These are phyloP conservation scores for Sialia sialis DNA, from an alignment of 2,113 vertebrate species.

Conservation along the genomic window DNA sequence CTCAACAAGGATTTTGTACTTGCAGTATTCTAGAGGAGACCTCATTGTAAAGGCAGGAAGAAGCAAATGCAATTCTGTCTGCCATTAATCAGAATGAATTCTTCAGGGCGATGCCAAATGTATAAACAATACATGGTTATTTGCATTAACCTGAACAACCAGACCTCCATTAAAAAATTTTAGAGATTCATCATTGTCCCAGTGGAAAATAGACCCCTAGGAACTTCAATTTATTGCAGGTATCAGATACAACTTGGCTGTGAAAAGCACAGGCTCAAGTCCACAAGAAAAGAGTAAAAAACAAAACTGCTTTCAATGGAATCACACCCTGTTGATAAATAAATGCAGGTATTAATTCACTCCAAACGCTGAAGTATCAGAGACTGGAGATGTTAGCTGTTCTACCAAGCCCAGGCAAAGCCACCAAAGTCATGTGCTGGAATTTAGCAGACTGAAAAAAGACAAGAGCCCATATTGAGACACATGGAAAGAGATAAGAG, in stretches of 20 bases:
- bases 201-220: background rate
- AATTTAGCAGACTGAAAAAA: background rate
- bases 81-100: background rate
- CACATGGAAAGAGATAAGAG: rapidly evolving
- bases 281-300: background rate
- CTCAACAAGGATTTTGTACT: background rate
- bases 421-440: background rate
- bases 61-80: background rate
- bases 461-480: background rate
- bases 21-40: background rate
- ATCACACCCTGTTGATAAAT: background rate
- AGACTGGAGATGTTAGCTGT: background rate
- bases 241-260: background rate
- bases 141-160: background rate
- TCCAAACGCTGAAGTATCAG: background rate
- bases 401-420: background rate
- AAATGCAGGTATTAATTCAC: background rate
- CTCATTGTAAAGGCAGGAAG: background rate
- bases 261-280: background rate
- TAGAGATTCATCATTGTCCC: background rate
- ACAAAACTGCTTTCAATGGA: background rate
- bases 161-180: background rate
- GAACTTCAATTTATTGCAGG: background rate
- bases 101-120: background rate
- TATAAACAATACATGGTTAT: background rate